Evolutionary conservation across 2,113 vertebrate genomes (phyloP), one percentile per base, ranked within the genome.

Genomic region (Pollachius pollachius): DNA sequence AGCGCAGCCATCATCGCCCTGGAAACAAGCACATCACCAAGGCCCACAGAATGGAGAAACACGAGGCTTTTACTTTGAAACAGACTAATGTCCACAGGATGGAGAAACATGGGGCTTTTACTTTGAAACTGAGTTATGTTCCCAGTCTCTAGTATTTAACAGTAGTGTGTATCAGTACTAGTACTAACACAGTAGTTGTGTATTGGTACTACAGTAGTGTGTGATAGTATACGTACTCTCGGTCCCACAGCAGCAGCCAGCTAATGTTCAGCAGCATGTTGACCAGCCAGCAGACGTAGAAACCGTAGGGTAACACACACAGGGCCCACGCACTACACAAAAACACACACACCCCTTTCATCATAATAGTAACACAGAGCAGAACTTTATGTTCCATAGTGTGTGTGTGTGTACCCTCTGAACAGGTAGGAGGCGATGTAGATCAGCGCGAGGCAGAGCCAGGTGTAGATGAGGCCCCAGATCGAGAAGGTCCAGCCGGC

Each of bases 401-500:
- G 2, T 4, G 25, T 23, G 5, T 12, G 52, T 17, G 34, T 21
- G 67, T 81, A 92, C 91, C 92, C 84, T 88, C 90, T 86, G 74
- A 85, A 93, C 1, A 87, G 73, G 23, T 75, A 91, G 19, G 77
- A 71, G 2, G 87, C 81, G 68, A 85, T 27, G 80, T 92, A 92
- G 23, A 91, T 4, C 61, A 90, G 81, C 84, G 90, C 89, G 9
- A 90, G 70, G 21, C 84, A 71, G 52, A 92, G 87, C 91, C 92
- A 93, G 13, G 84, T 83, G 12, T 93, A 93, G 67, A 93, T 92
- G 1, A 92, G 58, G 0, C 89, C 89, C 92, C 91, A 93, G 78
- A 93, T 91, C 5, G 90, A 90, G 85, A 92, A 93, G 74, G 91
- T 91, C 91, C 91, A 92, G 11, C 87, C 84, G 7, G 91, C 87